phyloP scores from a whole-genome alignment of 53 echinoderm and acorn worm species.

The Patiria pectinifera region DNA sequence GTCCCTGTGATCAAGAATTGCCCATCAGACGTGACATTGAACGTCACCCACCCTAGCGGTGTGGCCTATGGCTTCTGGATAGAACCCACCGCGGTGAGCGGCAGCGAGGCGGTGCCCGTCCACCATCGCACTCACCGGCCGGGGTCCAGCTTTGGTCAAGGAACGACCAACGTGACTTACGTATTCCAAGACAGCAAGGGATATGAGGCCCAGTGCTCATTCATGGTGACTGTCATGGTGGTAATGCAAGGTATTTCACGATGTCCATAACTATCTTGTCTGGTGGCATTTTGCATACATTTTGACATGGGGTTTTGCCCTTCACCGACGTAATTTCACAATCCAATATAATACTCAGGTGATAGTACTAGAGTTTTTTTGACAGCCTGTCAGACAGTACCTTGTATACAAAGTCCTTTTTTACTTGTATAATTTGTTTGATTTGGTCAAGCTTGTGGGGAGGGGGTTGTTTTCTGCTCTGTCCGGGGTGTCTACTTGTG shows the following conservation, averaged over 20 bases:
- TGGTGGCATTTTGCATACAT: too few species aligned
- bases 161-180: constrained; percentile 69
- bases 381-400: too few species aligned
- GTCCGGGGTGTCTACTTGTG: too few species aligned
- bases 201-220: constrained; percentile 59
- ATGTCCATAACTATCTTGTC: too few species aligned
- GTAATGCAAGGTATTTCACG: background rate
- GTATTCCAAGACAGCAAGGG: constrained; percentile 65
- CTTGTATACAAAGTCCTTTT: too few species aligned
- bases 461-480: too few species aligned
- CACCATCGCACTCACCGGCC: constrained; percentile 63
- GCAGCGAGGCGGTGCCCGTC: background rate
- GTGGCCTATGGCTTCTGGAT: constrained; percentile 53
- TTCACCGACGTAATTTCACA: too few species aligned
- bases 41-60: constrained; percentile 40
- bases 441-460: too few species aligned
- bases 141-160: constrained; percentile 53
- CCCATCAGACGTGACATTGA: constrained; percentile 37
- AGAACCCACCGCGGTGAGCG: constrained; percentile 69
- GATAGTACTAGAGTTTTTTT: too few species aligned
- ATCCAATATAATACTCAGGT: too few species aligned
- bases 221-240: constrained; percentile 58
- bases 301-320: too few species aligned
- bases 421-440: too few species aligned
- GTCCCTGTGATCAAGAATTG: constrained; percentile 14